Conservation (phyloP, 2,888 invertebrate species). For the Dasypolia templi region DNA sequence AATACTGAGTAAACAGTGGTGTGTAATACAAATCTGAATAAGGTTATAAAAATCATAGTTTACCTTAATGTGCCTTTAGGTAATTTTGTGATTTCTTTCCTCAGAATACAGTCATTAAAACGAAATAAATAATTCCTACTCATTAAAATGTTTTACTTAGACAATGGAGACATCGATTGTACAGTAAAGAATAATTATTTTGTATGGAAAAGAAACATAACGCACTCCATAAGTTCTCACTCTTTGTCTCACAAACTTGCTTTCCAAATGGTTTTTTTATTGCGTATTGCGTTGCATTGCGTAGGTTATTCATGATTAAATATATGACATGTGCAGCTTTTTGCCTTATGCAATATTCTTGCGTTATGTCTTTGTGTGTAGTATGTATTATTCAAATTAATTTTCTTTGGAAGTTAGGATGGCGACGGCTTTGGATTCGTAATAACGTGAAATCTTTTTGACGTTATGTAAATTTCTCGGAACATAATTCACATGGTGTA, state of each 20-base stretch:
- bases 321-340: slow-evolving; percentile 65
- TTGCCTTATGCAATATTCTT: slow-evolving; percentile 51
- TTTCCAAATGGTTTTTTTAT: slow-evolving; percentile 58
- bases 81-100: no score
- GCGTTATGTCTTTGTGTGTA: slow-evolving; percentile 43
- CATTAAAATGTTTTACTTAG: no score
- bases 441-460: slow-evolving; percentile 66
- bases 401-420: slow-evolving; percentile 64
- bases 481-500: slow-evolving; percentile 63
- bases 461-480: slow-evolving; percentile 64
- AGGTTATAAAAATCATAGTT: no score
- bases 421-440: slow-evolving; percentile 56
- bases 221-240: slow-evolving; percentile 7
- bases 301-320: slow-evolving; percentile 67
- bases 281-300: no score
- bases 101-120: no score
- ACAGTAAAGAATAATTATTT: no score
- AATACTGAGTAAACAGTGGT: no score
- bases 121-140: no score
- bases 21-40: no score
- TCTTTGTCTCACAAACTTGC: slow-evolving; percentile 46
- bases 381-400: slow-evolving; percentile 67
- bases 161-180: no score
- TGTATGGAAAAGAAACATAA: slow-evolving; percentile 1
- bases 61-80: no score